These are phyloP conservation scores for Scomber japonicus DNA, from an alignment of 2,113 vertebrate genomes.

Conservation along the genomic window DNA sequence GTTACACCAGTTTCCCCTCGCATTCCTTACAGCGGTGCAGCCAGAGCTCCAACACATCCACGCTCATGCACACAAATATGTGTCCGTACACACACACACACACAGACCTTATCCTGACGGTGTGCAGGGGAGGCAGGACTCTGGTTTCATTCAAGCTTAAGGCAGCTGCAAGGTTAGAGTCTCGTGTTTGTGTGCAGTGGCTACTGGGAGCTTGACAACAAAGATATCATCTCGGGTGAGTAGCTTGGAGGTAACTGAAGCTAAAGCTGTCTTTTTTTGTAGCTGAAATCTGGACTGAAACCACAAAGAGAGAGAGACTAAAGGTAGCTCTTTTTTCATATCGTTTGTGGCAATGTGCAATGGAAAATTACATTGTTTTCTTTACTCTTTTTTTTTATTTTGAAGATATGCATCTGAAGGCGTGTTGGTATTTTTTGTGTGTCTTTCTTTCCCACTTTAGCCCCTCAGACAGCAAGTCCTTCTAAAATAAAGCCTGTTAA, in stretches of 20 bases:
- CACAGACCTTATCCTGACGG: slow-evolving; percentile 62
- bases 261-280: slow-evolving; percentile 31
- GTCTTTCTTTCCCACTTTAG: neutral
- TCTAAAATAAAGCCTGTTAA: neutral
- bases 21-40: slow-evolving; percentile 68
- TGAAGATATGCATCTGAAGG: neutral
- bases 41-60: slow-evolving; percentile 53
- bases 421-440: neutral
- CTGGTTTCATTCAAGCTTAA: slow-evolving; percentile 83
- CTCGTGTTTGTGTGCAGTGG: slow-evolving; percentile 71
- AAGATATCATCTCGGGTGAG: slow-evolving; percentile 75
- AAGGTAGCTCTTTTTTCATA: slow-evolving; percentile 8
- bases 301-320: slow-evolving; percentile 5
- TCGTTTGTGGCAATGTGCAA: neutral
- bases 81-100: slow-evolving; percentile 23
- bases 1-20: slow-evolving; percentile 70
- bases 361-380: neutral
- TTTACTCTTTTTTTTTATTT: neutral
- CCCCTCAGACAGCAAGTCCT: neutral
- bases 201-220: slow-evolving; percentile 62
- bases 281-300: slow-evolving; percentile 25
- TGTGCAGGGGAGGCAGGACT: slow-evolving; percentile 77
- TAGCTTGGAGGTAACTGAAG: slow-evolving; percentile 37
- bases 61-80: slow-evolving; percentile 52
- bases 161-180: slow-evolving; percentile 72